A percentile compares a stretch with the other conserved stretches of the same genome.
These are phyloP conservation scores for Trypoxylon attenuatum DNA, from an alignment of 2,888 invertebrate genomes.

Conservation along the genomic window DNA sequence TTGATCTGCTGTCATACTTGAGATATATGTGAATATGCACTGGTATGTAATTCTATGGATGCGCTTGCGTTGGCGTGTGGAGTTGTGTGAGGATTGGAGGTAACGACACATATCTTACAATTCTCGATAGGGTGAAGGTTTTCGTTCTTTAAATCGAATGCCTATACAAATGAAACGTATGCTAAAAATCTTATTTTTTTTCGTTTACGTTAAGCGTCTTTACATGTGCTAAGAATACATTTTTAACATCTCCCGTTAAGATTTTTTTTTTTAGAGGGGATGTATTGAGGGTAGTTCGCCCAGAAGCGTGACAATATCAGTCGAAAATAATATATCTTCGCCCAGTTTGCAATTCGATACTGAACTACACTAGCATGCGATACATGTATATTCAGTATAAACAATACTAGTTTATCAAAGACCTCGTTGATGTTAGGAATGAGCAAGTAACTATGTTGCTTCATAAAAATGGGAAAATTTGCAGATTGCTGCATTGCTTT, in stretches of 20 bases:
- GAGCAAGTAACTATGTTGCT: too few relatives aligned
- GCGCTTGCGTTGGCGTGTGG: not conserved
- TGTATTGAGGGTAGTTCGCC: not conserved
- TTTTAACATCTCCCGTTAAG: slow-evolving; percentile 37
- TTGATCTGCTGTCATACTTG: too few relatives aligned
- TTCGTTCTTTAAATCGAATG: not conserved
- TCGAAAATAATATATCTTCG: too few relatives aligned
- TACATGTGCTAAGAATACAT: slow-evolving; percentile 41
- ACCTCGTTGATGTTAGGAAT: too few relatives aligned
- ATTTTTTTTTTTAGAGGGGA: not conserved
- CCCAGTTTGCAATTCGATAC: too few relatives aligned
- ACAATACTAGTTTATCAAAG: too few relatives aligned
- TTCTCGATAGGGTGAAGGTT: not conserved
- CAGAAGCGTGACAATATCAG: not conserved
- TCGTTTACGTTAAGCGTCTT: slow-evolving; percentile 32
- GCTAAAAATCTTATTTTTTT: slow-evolving; percentile 28
- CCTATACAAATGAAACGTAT: slow-evolving; percentile 34
- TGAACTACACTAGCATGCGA: too few relatives aligned
- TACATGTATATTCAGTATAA: too few relatives aligned
- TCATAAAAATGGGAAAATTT: too few relatives aligned
- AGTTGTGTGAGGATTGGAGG: not conserved
- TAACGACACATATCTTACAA: not conserved
- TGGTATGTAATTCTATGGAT: not conserved
- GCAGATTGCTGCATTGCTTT: too few relatives aligned
- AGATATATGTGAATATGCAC: not conserved